phyloP scores from a whole-genome alignment of 2,113 vertebrate species.

The Pelobates fuscus region DNA sequence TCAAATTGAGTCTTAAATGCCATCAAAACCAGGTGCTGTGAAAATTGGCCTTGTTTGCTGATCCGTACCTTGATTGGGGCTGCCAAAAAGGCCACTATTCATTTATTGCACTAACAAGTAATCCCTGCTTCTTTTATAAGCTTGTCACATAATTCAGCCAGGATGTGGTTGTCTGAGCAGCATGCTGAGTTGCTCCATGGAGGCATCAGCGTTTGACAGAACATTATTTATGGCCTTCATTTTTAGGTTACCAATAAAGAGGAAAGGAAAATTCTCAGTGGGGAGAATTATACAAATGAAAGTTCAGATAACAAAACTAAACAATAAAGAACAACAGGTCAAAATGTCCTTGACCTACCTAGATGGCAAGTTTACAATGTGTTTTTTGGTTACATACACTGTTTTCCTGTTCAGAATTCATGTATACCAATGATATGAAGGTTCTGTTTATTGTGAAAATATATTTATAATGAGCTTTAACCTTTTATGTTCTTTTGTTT shows the following conservation, averaged over 20 bases:
- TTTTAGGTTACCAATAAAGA: conserved; percentile 34
- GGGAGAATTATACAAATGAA: conserved; percentile 40
- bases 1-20: conserved; percentile 39
- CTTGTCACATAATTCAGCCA: conserved; percentile 43
- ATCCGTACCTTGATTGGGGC: conserved; percentile 40
- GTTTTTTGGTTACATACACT: not conserved
- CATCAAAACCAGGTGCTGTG: conserved; percentile 37
- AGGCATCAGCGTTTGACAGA: conserved; percentile 16
- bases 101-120: conserved; percentile 36
- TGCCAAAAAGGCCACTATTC: conserved; percentile 30
- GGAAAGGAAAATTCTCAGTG: conserved; percentile 42
- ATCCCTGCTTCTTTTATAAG: conserved; percentile 11
- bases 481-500: no score
- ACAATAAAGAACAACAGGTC: conserved; percentile 10
- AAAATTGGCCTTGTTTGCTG: conserved; percentile 41
- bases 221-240: conserved; percentile 46
- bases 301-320: conserved; percentile 23
- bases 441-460: no score
- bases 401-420: not conserved
- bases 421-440: no score
- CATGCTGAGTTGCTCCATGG: conserved; percentile 42
- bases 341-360: conserved; percentile 19
- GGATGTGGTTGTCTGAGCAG: conserved; percentile 36
- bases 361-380: not conserved
- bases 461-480: no score